Evolutionary conservation across 2,888 invertebrate genomes (phyloP).

Genomic region (Andrena flavipes): DNA sequence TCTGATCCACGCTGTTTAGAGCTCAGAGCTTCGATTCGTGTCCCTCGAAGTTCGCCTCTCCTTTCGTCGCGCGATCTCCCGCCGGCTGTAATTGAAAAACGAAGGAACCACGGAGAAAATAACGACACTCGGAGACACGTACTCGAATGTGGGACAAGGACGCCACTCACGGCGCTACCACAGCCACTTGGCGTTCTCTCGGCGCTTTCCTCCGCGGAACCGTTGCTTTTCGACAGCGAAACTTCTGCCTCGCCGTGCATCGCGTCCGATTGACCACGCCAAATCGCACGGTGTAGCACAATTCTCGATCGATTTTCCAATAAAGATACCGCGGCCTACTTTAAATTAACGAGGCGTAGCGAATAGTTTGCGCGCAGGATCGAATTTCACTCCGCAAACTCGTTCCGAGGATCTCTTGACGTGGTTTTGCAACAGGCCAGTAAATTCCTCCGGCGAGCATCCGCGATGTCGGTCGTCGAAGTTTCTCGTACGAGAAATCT

Average conservation of each 20-base stretch:
- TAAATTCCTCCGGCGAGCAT: no score
- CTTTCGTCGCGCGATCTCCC: neutral
- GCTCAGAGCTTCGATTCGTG: neutral
- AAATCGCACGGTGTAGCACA: neutral
- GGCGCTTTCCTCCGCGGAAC: neutral
- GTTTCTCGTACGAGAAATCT: no score
- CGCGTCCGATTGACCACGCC: neutral
- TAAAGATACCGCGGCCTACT: neutral
- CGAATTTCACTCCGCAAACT: neutral
- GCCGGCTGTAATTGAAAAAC: slow-evolving; percentile 30
- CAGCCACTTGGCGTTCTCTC: slow-evolving; percentile 7
- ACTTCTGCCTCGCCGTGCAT: neutral
- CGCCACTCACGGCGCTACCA: slow-evolving; percentile 12
- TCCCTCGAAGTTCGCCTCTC: neutral
- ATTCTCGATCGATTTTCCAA: neutral
- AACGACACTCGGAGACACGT: neutral
- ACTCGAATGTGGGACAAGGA: slow-evolving; percentile 37
- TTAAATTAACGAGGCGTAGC: neutral
- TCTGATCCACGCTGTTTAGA: no score
- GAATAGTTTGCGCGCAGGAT: no score
- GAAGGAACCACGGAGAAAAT: slow-evolving; percentile 3
- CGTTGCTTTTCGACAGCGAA: neutral
- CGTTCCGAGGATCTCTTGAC: neutral
- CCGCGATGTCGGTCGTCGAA: no score
- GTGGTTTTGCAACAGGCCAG: neutral